A percentile compares a stretch with the other conserved stretches of the same genome.
Conservation (phyloP, 2,888 invertebrate species). For the Hypomecis atomaria region DNA sequence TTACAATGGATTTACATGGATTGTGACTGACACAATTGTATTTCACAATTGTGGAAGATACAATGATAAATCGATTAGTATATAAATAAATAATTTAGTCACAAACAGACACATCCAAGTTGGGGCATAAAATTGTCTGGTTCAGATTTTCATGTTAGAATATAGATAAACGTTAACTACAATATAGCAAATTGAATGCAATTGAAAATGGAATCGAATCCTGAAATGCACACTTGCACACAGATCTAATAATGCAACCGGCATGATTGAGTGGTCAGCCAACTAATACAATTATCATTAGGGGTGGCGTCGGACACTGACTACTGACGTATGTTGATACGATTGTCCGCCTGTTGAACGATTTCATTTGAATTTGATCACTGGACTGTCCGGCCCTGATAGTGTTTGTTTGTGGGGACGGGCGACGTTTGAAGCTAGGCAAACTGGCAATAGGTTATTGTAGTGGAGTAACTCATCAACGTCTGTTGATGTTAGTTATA, state of each 20-base stretch:
- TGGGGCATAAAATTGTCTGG: too few relatives aligned
- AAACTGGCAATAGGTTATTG: conserved; percentile 27
- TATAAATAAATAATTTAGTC: too few relatives aligned
- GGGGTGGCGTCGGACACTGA: conserved; percentile 64
- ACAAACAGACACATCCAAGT: too few relatives aligned
- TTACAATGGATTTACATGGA: not conserved
- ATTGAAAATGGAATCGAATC: conserved; percentile 39
- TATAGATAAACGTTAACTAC: not conserved
- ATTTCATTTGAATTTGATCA: conserved; percentile 83
- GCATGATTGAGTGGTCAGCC: conserved; percentile 40
- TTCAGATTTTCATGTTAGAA: too few relatives aligned
- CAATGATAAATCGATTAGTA: not conserved
- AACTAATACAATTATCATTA: conserved; percentile 59
- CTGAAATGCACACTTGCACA: conserved; percentile 12
- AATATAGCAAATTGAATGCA: conserved; percentile 12
- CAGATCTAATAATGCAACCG: conserved; percentile 37
- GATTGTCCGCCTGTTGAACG: conserved; percentile 78
- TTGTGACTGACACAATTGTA: not conserved
- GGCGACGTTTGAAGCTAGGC: conserved; percentile 30
- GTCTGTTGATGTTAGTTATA: conserved; percentile 19
- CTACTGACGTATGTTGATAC: conserved; percentile 80
- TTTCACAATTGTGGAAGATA: not conserved
- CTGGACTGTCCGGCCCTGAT: conserved; percentile 77
- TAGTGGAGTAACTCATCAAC: conserved; percentile 29
- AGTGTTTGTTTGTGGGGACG: conserved; percentile 65